Percentiles rank a stretch among this genome's conserved stretches.
Evolutionary conservation across 1,140 invertebrate species (phyloP).

Genomic region (Aethina tumida): DNA sequence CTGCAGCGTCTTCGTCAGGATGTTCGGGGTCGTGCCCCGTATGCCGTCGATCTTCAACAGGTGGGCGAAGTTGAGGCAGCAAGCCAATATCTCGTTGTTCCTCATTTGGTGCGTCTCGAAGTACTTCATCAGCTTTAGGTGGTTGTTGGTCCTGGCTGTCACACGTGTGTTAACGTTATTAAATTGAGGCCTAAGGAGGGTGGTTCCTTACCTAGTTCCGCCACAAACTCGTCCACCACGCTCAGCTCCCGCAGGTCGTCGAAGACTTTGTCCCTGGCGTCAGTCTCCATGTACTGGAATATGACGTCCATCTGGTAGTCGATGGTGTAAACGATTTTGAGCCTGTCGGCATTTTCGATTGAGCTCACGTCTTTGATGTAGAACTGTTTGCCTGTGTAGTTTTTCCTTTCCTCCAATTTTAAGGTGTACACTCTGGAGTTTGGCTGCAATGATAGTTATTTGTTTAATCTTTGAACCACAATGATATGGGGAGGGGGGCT

Average conservation of each 20-base stretch:
- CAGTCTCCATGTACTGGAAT: conserved; percentile 1
- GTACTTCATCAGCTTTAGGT: conserved; percentile 14
- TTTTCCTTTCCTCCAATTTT: conserved; percentile 20
- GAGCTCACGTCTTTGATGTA: conserved; percentile 21
- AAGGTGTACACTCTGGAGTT: conserved; percentile 20
- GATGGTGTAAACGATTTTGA: conserved; percentile 23
- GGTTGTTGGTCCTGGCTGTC: conserved; percentile 12
- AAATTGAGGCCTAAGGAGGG: not conserved
- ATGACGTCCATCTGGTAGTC: conserved; percentile 4
- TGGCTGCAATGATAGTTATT: conserved; percentile 19
- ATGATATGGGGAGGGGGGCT: not conserved
- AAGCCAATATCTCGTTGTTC: too few species aligned
- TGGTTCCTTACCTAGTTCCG: conserved; percentile 15
- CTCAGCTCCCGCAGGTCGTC: conserved; percentile 14
- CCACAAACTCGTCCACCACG: conserved; percentile 20
- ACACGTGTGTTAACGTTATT: conserved; percentile 1
- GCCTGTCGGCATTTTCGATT: conserved; percentile 23
- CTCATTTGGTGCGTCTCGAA: conserved; percentile 13
- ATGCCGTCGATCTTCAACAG: conserved; percentile 23
- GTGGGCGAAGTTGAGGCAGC: conserved; percentile 24
- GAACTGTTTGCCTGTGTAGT: conserved; percentile 14
- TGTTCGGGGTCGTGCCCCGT: conserved; percentile 11
- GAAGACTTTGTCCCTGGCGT: conserved; percentile 12
- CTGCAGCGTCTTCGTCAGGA: conserved; percentile 22
- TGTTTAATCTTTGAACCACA: not conserved